A percentile compares a stretch with the other conserved stretches of the same genome.
phyloP scores from a whole-genome alignment of 2,888 invertebrate genomes.

The Stomorhina lunata region DNA sequence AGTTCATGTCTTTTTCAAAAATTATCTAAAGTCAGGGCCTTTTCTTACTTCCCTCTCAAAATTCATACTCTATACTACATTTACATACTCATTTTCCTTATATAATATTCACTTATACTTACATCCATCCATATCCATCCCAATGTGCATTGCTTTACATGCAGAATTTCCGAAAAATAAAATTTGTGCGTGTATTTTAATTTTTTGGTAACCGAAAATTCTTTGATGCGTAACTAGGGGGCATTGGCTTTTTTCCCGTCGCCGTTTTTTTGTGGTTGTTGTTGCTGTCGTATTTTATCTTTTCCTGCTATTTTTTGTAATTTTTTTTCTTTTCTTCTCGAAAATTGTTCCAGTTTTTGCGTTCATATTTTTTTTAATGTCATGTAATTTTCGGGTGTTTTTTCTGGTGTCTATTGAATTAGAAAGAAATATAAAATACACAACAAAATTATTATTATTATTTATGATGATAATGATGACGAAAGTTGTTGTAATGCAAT shows the following conservation, averaged over 20 bases:
- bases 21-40: too few relatives aligned
- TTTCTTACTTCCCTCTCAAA: too few relatives aligned
- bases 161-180: constrained; percentile 51
- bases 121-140: not conserved
- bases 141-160: constrained; percentile 60
- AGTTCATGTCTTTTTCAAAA: too few relatives aligned
- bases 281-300: constrained; percentile 1
- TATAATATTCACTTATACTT: not conserved
- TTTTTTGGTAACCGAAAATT: constrained; percentile 45
- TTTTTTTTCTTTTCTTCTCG: constrained; percentile 5
- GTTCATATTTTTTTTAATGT: constrained; percentile 55
- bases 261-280: not conserved
- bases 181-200: constrained; percentile 35
- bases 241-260: constrained; percentile 47
- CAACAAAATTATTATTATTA: not conserved
- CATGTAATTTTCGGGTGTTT: constrained; percentile 55
- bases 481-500: constrained; percentile 39
- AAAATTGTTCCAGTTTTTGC: constrained; percentile 50
- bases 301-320: too few relatives aligned
- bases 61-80: too few relatives aligned
- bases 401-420: constrained; percentile 17
- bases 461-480: too few relatives aligned
- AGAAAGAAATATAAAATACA: not conserved
- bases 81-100: too few relatives aligned
- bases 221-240: constrained; percentile 58